Base-by-base conservation (phyloP, 2,888 invertebrate species). In the Cephus pygmeus region DNA sequence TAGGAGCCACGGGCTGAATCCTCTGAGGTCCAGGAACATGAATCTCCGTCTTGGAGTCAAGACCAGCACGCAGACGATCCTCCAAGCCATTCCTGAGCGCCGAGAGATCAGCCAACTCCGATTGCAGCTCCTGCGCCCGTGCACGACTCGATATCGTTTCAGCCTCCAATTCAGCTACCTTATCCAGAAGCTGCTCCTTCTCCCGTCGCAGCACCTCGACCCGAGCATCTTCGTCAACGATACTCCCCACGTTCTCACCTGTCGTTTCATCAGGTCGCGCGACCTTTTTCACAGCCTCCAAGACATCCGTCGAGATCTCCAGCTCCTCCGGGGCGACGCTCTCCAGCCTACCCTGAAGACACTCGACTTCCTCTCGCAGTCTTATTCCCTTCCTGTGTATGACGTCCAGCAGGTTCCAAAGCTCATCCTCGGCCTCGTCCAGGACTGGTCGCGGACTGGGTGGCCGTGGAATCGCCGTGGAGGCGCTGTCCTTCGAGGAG, bases 381-480 rank as follows among this genome's bases (percentile, higher is more conserved):
- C 94, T 93, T 87, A 94, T 93, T 85, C 97, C 94, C 87, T 95
- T 96, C 80, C 96, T 93, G 88, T 97, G 97, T 87, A 97, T 97
- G 88, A 97, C 95, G 91, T 97, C 97, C 86, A 97, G 93, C 73
- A 97, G 93, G 87, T 96, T 96, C 95, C 96, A 96, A 76, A 97
- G 92, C 88, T 97, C 97, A 90, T 97, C 96, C 88, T 97, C 95
- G 31, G 95, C 95, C 83, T 93, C 93, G 82, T 92, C 92, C 75
- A 90, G 83, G 31, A 91, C 77, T 90, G 88, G 79, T 79, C 92
- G 77, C 88, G 93, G 86, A 77, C 90, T 89, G 11, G 87, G 85
- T n/a, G 90, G 88, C 73, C 91, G 86, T 12, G 91, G 87, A 73
- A 91, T 90, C 79, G 94, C 94, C 82, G 94, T 94, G 78, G 95